Base-by-base conservation (phyloP, 2,113 vertebrate species). In the Diadophis punctatus region DNA sequence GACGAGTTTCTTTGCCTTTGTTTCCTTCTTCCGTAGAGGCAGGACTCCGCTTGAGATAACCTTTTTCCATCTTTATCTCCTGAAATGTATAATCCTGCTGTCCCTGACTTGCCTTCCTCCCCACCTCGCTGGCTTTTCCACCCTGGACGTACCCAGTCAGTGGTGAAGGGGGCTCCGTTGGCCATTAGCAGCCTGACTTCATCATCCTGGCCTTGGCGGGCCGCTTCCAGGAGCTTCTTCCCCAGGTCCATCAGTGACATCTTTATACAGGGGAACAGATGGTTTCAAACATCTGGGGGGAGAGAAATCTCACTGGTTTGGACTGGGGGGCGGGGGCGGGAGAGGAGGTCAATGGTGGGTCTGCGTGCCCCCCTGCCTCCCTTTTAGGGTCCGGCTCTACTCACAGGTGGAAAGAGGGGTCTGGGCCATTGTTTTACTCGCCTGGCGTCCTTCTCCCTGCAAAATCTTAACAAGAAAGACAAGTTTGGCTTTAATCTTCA, bases 241-340 rank as follows among this genome's bases (percentile, higher is more conserved):
- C 99, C 99, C 63, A 99, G 97, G 95, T 99, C 99, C 97, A 99
- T 98, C 95, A 99, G 94, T 39, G 99, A 99, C 98, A 99, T 99
- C 98, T 98, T 96, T 51, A 87, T 2, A 46, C 97, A 96, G 94
- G 96, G 95, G 95, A 96, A 89, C 80, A 14, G 20, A 93, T 2
- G 10, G 89, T 74, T 60, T 88, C 92, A 8, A 56, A 92, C 89
- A 94, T 86, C 97, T 97, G 88, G 27, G n/a, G 91, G 90, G 49
- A 11, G 0, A 20, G 58, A 58, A 34, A 48, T 20, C 7, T 16
- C 34, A 14, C 11, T 18, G 23, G 43, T 48, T 89, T 58, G 39
- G 88, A 74, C n/a, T 8, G 68, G 68, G 63, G n/a, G 3, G 14
- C n/a, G n/a, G n/a, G n/a, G n/a, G 1, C 0, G 6, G 30, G 68